Evolutionary conservation across 53 echinoderm and acorn worm genomes (phyloP), one percentile per base, ranked within the genome.

Genomic region (Glandiceps talaboti): DNA sequence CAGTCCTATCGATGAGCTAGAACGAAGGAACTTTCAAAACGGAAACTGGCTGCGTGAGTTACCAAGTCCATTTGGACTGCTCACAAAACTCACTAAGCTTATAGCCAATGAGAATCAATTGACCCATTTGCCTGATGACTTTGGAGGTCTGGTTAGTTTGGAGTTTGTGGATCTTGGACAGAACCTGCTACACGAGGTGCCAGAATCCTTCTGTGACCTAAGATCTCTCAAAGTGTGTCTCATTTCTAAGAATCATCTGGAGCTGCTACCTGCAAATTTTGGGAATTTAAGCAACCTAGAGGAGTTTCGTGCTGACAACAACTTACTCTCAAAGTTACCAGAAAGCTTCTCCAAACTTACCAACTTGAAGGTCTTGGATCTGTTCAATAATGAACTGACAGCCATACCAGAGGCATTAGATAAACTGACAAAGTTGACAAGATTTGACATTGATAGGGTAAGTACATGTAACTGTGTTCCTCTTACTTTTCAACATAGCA

Each of bases 141-240:
- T 97, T 80, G 97, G 97, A 25, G 82, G 89, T 28, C 86, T 97
- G 1, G 33, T 74, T 1, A 84, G 81, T 75, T 77, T 97, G 45
- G 89, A 89, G 79, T 90, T 85, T 76, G 32, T 97, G 28, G 93
- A 97, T 83, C 79, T 97, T 25, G 90, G 97, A 1, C 97, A 97
- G 87, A 97, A 97, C 82, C 78, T 85, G 85, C 31, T 97, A 73
- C 30, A 74, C 14, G 30, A 73, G 64, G 77, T 95, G 26, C 97
- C 97, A 0, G 82, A 88, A 30, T 89, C 90, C 20, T 97, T 97
- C 80, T 31, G 82, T 33, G 75, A 85, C 25, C 82, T 97, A 77
- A 73, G 26, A 73, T 85, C 84, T 12, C 82, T 97, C 1, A 89
- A 82, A 79, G 84, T 77, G 12, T 97, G 97, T 78, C 73, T 91